phyloP scores from a whole-genome alignment of 1,140 invertebrate genomes.

The Cherax quadricarinatus region DNA sequence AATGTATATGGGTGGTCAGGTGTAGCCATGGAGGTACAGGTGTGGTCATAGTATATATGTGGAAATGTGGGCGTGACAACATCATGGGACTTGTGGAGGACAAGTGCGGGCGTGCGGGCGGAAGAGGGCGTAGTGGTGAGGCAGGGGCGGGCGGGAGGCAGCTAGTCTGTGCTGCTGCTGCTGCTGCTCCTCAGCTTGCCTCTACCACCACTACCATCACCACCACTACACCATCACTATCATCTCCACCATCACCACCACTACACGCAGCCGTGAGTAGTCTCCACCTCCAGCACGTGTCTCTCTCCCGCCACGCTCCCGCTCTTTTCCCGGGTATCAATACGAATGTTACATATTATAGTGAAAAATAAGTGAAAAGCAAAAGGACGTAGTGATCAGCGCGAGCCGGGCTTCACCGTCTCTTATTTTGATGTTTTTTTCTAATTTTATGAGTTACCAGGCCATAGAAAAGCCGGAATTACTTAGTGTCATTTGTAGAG shows the following conservation, averaged over 20 bases:
- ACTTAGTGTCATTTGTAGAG: not conserved
- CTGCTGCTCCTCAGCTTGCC: not conserved
- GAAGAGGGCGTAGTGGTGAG: not conserved
- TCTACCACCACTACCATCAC: conserved; percentile 16
- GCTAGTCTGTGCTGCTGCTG: conserved; percentile 20
- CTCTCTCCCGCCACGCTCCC: conserved; percentile 45
- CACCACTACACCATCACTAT: conserved; percentile 14
- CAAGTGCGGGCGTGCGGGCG: conserved; percentile 75
- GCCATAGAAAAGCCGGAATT: not conserved
- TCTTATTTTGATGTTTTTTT: conserved; percentile 38
- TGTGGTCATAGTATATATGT: too few species aligned
- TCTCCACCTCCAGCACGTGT: conserved; percentile 40
- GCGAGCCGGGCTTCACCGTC: conserved; percentile 74
- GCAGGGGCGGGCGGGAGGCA: not conserved
- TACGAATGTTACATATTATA: conserved; percentile 72
- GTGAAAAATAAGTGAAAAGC: conserved; percentile 71
- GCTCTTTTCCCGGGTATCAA: conserved; percentile 64
- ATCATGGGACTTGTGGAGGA: conserved; percentile 73
- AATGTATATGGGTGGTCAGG: not conserved
- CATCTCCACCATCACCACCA: conserved; percentile 32
- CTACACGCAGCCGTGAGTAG: conserved; percentile 37
- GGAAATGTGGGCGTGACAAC: not conserved
- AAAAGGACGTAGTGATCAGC: conserved; percentile 69
- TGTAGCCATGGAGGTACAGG: too few species aligned
- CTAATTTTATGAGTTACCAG: conserved; percentile 20